Conservation (phyloP, 2,888 invertebrate genomes). For the Rhaphigaster nebulosa region DNA sequence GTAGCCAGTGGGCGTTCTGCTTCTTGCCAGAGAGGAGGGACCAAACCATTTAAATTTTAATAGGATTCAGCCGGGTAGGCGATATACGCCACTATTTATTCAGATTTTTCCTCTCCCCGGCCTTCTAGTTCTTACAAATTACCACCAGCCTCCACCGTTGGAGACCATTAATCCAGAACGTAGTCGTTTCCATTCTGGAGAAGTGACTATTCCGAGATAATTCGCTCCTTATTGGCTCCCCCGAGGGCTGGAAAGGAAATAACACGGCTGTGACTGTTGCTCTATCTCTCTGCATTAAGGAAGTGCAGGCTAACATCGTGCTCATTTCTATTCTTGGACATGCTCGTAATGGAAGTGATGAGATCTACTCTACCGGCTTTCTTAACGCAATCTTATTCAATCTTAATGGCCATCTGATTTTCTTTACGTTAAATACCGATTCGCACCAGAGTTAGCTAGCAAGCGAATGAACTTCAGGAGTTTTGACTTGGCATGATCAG, state of each 20-base stretch:
- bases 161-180: constrained; percentile 15
- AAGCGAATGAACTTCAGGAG: too few relatives aligned
- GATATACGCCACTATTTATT: constrained; percentile 32
- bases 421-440: background rate
- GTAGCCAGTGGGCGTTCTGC: constrained; percentile 24
- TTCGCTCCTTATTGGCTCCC: constrained; percentile 11
- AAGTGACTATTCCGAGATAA: background rate
- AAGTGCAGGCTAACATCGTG: background rate
- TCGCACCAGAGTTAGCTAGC: background rate
- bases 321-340: constrained; percentile 27
- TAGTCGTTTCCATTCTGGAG: background rate
- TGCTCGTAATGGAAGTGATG: background rate
- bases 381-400: background rate
- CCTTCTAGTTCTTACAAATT: constrained; percentile 41
- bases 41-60: constrained; percentile 50
- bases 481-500: too few relatives aligned
- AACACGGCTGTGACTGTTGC: background rate
- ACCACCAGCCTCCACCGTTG: constrained; percentile 1
- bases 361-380: background rate
- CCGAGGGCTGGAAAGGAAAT: constrained; percentile 29
- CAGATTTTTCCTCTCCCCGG: constrained; percentile 17
- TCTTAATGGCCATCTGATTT: background rate
- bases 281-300: constrained; percentile 8
- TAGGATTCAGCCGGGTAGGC: constrained; percentile 47
- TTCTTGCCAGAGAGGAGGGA: constrained; percentile 36